Conservation (phyloP, 2,888 invertebrate species). For the Zygothrica quintamaculata region DNA sequence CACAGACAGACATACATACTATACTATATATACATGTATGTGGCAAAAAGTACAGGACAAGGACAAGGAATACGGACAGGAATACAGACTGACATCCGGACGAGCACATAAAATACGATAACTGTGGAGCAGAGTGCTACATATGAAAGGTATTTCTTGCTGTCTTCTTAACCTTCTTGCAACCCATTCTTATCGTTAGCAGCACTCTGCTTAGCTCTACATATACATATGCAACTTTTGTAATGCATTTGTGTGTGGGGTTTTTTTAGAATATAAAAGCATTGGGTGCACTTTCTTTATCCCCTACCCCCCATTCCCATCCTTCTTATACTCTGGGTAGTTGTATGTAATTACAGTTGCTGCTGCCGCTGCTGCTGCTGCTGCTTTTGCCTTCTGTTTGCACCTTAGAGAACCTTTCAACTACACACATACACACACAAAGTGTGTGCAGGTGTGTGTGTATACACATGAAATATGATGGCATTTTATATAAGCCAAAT, state of each 20-base stretch:
- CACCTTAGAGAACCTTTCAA: slow-evolving; percentile 53
- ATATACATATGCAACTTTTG: slow-evolving; percentile 55
- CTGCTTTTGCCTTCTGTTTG: slow-evolving; percentile 54
- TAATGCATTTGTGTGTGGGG: slow-evolving; percentile 48
- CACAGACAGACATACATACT: too few species aligned
- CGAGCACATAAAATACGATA: slow-evolving; percentile 76
- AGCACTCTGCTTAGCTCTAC: slow-evolving; percentile 20
- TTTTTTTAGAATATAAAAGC: slow-evolving; percentile 66
- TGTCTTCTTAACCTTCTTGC: slow-evolving; percentile 10
- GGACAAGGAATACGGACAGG: slow-evolving; percentile 8
- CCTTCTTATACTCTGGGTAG: slow-evolving; percentile 14
- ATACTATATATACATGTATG: neutral
- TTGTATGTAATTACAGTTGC: slow-evolving; percentile 66
- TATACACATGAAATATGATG: slow-evolving; percentile 67
- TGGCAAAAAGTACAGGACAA: slow-evolving; percentile 20
- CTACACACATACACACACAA: slow-evolving; percentile 20
- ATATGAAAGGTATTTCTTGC: slow-evolving; percentile 75
- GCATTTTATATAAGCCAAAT: slow-evolving; percentile 60
- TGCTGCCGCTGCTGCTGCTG: slow-evolving; percentile 24
- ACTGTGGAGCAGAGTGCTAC: slow-evolving; percentile 73
- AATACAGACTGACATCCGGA: slow-evolving; percentile 25
- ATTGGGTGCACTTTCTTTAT: slow-evolving; percentile 3
- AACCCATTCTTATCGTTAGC: neutral
- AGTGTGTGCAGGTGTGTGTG: too few species aligned
- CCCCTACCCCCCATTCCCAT: slow-evolving; percentile 20